Evolutionary conservation across 2,797 vertebrate genomes (phyloP).

Genomic region (Aratinga solstitialis): DNA sequence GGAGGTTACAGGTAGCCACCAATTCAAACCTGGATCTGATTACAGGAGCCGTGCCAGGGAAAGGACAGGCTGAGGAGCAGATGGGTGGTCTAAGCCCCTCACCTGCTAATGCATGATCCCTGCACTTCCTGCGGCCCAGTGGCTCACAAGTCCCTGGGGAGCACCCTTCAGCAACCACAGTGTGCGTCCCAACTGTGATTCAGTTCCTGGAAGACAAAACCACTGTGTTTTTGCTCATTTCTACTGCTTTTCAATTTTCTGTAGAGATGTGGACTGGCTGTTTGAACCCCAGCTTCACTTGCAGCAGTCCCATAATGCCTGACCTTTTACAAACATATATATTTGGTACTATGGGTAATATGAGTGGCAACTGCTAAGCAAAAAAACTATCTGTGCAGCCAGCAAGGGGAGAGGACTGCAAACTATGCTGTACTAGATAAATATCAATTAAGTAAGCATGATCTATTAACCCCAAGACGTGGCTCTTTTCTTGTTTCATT

Average conservation of each 20-base stretch:
- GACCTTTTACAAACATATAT: constrained; percentile 14
- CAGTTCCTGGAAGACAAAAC: neutral
- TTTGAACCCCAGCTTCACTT: neutral
- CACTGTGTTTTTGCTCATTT: neutral
- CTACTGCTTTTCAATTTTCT: neutral
- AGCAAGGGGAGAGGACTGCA: neutral
- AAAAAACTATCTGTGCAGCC: constrained; percentile 21
- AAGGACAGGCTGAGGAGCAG: rapidly evolving
- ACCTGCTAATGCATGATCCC: neutral
- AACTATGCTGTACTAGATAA: neutral
- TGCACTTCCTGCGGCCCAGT: neutral
- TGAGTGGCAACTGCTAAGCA: neutral
- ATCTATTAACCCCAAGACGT: constrained; percentile 30
- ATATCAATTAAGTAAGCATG: constrained; percentile 5
- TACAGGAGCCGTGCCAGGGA: neutral
- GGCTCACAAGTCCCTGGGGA: neutral
- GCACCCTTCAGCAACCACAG: neutral
- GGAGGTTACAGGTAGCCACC: neutral
- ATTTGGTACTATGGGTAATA: neutral
- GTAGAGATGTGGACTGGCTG: neutral
- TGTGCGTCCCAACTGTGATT: neutral
- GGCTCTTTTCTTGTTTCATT: neutral
- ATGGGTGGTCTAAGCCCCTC: neutral
- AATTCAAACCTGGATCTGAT: neutral
- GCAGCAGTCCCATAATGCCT: neutral